Evolutionary conservation across 2,888 invertebrate species (phyloP), one percentile per base, ranked within the genome.

Genomic region (Subacronicta megacephala): DNA sequence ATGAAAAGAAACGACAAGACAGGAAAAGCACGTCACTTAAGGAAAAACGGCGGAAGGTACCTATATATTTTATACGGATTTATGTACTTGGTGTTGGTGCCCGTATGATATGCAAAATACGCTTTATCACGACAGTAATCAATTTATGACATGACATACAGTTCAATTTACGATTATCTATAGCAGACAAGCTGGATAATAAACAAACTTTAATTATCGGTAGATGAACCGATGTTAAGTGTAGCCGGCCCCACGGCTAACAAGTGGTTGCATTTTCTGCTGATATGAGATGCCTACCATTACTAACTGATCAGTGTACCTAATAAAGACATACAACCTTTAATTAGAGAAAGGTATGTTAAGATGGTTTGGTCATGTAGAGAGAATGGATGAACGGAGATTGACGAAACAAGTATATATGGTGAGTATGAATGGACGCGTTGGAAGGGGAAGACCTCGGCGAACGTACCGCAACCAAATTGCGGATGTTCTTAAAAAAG

Each of bases 131-230:
- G 26, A 16, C 47, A 51, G 44, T 60, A 67, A 75, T 67, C 62
- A 55, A 58, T 66, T 59, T 68, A 61, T 64, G 60, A 61, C 61
- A 72, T 75, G 72, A 68, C 72, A 43, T 61, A 72, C 53, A 75
- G 58, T 75, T 75, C 72, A 75, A 72, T 75, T 72, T 64, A 61
- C 57, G 60, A 73, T 75, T 75, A 72, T 75, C 72, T 72, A 57
- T 60, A 75, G 54, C 72, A 73, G 20, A 42, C 35, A 49, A 64
- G 61, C 63, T 56, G 75, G 40, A 61, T 72, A 72, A 73, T 75
- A 73, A 75, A 75, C 59, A 62, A 72, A 60, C 58, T 72, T 65
- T 72, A 72, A 75, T 73, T 75, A 73, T 68, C 72, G 72, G 54
- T 59, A 53, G 71, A 72, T 73, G 58, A 58, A 71, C 44, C 50